These are phyloP conservation scores for Ascidia mentula DNA, from an alignment of 23 tunicate genomes.

Conservation along the genomic window DNA sequence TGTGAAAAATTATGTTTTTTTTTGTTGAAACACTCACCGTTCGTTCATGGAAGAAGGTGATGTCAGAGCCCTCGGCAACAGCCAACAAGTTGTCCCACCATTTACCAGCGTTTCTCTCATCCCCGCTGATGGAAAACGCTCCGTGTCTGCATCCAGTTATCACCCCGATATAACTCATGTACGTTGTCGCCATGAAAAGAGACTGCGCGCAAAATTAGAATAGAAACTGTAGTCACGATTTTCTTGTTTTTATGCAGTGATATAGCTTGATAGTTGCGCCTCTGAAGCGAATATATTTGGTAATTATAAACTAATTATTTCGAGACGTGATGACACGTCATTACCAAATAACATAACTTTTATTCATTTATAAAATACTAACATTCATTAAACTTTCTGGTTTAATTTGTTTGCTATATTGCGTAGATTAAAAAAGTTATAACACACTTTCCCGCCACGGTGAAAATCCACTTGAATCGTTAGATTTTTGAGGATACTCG, in stretches of 20 bases:
- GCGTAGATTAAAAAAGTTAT: too few relatives aligned
- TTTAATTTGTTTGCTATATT: too few relatives aligned
- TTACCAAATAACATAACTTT: too few relatives aligned
- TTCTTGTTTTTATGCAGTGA: neutral
- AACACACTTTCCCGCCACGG: conserved; percentile 54
- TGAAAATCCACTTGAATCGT: conserved; percentile 71
- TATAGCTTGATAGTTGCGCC: too few relatives aligned
- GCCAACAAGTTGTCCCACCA: conserved; percentile 20
- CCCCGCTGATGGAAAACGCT: conserved; percentile 66
- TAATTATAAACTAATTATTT: too few relatives aligned
- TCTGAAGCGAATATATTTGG: neutral
- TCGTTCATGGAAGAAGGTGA: conserved; percentile 34
- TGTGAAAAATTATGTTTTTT: too few relatives aligned
- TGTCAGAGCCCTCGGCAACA: conserved; percentile 17
- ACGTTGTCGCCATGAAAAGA: conserved; percentile 54
- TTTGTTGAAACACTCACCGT: too few relatives aligned
- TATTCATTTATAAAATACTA: too few relatives aligned
- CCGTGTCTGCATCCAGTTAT: conserved; percentile 55
- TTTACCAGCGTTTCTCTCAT: conserved; percentile 55
- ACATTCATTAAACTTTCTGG: too few relatives aligned
- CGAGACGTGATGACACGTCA: too few relatives aligned
- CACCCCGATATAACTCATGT: conserved; percentile 73
- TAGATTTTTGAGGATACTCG: conserved; percentile 34
- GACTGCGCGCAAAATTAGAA: conserved; percentile 8
- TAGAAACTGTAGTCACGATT: neutral